Conservation (phyloP, 2,113 vertebrate genomes). For the Podarcis cretensis region DNA sequence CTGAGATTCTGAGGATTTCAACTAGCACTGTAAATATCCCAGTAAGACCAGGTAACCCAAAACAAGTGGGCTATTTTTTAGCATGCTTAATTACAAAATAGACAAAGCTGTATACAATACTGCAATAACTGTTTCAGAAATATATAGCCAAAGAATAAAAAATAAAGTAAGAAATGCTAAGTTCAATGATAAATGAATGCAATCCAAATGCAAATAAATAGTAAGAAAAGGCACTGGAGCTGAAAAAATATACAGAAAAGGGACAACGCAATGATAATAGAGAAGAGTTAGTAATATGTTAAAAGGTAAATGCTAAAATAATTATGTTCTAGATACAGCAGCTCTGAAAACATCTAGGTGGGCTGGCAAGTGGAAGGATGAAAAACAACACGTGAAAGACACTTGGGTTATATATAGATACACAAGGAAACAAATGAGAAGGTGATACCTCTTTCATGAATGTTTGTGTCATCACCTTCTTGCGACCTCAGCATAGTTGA, state of each 20-base stretch:
- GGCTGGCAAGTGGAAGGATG: background rate
- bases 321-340: background rate
- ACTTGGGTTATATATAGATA: constrained; percentile 38
- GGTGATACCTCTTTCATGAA: constrained; percentile 80
- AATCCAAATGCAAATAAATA: background rate
- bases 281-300: background rate
- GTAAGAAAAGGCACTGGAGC: background rate
- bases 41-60: background rate
- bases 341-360: constrained; percentile 13
- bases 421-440: background rate
- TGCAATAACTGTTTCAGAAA: background rate
- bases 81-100: background rate
- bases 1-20: background rate
- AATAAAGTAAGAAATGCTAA: background rate
- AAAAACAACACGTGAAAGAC: background rate
- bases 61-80: background rate
- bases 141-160: background rate
- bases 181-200: background rate
- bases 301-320: constrained; percentile 18
- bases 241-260: constrained; percentile 9
- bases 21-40: background rate
- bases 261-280: background rate
- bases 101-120: background rate
- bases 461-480: constrained; percentile 57
- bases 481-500: constrained; percentile 80